Conservation (phyloP, 2,113 vertebrate genomes). For the Agapornis roseicollis region DNA sequence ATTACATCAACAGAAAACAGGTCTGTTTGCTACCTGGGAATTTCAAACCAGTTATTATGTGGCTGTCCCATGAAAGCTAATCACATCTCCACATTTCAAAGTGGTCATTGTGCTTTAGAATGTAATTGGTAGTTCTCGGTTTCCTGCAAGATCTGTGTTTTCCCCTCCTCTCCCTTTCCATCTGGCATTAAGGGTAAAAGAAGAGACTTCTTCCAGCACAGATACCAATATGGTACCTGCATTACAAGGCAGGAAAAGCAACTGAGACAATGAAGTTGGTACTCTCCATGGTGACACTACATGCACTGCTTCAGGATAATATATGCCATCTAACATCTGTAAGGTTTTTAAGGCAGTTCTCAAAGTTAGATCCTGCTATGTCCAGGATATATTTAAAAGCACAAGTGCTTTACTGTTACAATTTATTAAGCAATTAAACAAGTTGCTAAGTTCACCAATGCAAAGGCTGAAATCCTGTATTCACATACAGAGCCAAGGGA, state of each 20-base stretch:
- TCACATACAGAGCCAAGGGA: neutral
- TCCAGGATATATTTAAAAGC: neutral
- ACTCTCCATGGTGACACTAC: accelerated
- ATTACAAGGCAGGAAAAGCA: neutral
- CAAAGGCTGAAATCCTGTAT: neutral
- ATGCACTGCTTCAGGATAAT: accelerated
- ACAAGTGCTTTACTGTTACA: neutral
- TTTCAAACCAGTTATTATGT: neutral
- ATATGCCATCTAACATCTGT: neutral
- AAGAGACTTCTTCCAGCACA: neutral
- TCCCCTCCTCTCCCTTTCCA: neutral
- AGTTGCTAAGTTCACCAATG: neutral
- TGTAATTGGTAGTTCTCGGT: accelerated
- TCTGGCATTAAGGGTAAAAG: neutral
- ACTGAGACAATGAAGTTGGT: neutral
- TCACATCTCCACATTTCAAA: neutral
- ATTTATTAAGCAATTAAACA: neutral
- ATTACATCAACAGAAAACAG: slow-evolving; percentile 21
- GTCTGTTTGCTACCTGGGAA: neutral
- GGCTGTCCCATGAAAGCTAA: neutral
- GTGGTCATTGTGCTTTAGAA: neutral
- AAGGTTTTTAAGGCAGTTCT: neutral
- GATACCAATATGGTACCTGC: accelerated
- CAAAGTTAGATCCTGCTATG: neutral
- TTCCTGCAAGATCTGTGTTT: neutral